A percentile compares a stretch with the other conserved stretches of the same genome.
Evolutionary conservation across 2,797 vertebrate species (phyloP).

Genomic region (Champsocephalus esox): DNA sequence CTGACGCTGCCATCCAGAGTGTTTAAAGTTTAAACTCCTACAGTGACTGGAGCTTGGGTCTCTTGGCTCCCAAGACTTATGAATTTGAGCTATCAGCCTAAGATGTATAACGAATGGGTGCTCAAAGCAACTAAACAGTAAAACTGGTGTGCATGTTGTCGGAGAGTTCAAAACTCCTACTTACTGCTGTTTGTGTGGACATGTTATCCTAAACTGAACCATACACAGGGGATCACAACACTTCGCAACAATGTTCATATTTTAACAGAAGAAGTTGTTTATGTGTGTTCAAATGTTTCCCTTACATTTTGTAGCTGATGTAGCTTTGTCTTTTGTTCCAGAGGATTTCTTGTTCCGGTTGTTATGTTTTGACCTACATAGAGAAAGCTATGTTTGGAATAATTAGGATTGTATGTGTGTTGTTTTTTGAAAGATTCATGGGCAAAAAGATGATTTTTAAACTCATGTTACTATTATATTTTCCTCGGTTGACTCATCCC

Average conservation of each 20-base stretch:
- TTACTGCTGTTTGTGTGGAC: conserved; percentile 60
- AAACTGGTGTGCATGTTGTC: conserved; percentile 11
- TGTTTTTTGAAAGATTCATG: not conserved
- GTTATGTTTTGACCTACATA: conserved; percentile 19
- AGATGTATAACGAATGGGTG: not conserved
- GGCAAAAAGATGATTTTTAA: not conserved
- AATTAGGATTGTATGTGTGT: not conserved
- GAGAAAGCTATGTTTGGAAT: not conserved
- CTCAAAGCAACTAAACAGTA: conserved; percentile 14
- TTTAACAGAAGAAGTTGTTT: conserved; percentile 20
- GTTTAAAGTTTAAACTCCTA: conserved; percentile 9
- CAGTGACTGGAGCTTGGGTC: conserved; percentile 17
- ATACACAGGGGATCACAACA: conserved; percentile 26
- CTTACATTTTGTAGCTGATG: conserved; percentile 31
- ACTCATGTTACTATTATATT: not conserved
- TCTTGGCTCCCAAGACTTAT: not conserved
- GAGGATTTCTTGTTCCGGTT: not conserved
- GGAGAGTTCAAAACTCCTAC: conserved; percentile 28
- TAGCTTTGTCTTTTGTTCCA: conserved; percentile 21
- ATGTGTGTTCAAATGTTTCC: conserved; percentile 15
- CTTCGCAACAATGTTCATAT: conserved; percentile 25
- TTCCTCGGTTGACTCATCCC: not conserved
- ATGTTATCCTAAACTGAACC: conserved; percentile 19
- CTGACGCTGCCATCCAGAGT: conserved; percentile 12
- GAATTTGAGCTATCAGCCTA: not conserved